Conservation (phyloP, 2,888 invertebrate genomes). For the Nematopogon swammerdamellus region DNA sequence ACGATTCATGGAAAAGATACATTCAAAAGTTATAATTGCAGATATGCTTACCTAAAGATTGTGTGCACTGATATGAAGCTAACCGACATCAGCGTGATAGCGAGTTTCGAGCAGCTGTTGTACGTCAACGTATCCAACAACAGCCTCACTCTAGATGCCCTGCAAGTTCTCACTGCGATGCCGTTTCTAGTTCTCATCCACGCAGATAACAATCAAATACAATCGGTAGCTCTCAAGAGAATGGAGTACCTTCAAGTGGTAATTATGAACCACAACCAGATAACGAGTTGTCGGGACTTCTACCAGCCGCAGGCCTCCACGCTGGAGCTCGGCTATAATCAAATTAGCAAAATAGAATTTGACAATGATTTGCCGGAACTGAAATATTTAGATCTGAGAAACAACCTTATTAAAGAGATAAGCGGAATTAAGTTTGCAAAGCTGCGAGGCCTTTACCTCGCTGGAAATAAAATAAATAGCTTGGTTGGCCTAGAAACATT, state of each 20-base stretch:
- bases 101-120: conserved; percentile 50
- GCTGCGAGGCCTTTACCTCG: conserved; percentile 71
- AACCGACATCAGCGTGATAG: conserved; percentile 48
- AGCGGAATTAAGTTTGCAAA: conserved; percentile 39
- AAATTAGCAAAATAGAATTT: conserved; percentile 28
- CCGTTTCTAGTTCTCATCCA: conserved; percentile 55
- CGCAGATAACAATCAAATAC: conserved; percentile 52
- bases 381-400: conserved; percentile 52
- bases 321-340: conserved; percentile 53
- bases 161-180: conserved; percentile 46
- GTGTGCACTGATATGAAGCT: conserved; percentile 42
- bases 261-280: conserved; percentile 50
- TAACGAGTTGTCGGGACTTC: conserved; percentile 47
- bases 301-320: conserved; percentile 52
- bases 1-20: no score
- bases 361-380: conserved; percentile 29
- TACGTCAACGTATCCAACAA: conserved; percentile 59
- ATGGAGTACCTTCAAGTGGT: conserved; percentile 61
- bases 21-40: no score
- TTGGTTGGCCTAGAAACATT: conserved; percentile 61
- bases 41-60: conserved; percentile 60
- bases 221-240: conserved; percentile 40
- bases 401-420: conserved; percentile 44
- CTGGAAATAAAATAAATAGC: conserved; percentile 65
- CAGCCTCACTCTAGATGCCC: conserved; percentile 33